These are phyloP conservation scores for Acanthaster planci DNA, from an alignment of 35 echinoderm and acorn worm species.

Conservation along the genomic window DNA sequence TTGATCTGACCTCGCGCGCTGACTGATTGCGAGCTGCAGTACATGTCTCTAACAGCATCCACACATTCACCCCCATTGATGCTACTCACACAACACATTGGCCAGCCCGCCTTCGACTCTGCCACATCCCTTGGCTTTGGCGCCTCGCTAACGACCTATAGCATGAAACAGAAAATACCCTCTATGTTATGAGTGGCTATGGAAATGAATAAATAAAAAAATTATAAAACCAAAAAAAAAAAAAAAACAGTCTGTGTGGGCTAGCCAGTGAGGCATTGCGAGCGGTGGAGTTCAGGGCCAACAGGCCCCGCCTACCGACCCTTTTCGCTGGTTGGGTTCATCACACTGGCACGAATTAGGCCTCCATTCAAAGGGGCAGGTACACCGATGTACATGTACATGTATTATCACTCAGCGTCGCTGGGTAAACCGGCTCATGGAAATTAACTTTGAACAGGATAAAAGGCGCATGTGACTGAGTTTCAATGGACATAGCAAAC, in stretches of 20 bases:
- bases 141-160: slow-evolving; percentile 24
- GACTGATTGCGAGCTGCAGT: no score
- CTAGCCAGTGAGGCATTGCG: slow-evolving; percentile 1
- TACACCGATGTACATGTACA: no score
- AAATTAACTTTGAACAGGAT: not conserved
- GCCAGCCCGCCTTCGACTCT: not conserved
- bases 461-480: not conserved
- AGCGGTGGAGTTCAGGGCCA: slow-evolving; percentile 9
- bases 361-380: no score
- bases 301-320: not conserved
- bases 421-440: not conserved
- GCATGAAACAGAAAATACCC: slow-evolving; percentile 10
- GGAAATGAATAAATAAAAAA: slow-evolving; percentile 5
- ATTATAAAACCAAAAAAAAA: not conserved
- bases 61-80: no score
- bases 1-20: no score
- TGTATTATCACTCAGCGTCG: not conserved
- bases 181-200: slow-evolving; percentile 3
- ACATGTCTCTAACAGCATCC: no score
- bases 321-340: slow-evolving; percentile 7
- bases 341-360: no score
- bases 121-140: slow-evolving; percentile 1
- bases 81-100: no score
- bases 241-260: not conserved
- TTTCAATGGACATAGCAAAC: not conserved